Evolutionary conservation across 1,140 invertebrate genomes (phyloP).

Genomic region (Halyomorpha halys): DNA sequence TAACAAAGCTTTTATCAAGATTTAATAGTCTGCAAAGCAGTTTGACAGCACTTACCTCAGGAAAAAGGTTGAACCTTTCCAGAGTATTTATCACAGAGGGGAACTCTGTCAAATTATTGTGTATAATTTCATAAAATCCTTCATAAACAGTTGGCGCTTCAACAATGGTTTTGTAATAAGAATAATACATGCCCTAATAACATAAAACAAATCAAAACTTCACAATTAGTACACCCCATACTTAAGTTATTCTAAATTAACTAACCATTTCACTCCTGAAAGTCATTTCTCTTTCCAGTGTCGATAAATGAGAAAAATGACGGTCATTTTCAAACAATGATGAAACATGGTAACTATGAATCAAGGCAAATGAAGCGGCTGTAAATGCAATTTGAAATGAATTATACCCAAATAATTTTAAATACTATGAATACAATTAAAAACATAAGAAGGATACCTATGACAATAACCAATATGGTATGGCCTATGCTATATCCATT

Average conservation of each 20-base stretch:
- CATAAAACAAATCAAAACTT: conserved; percentile 23
- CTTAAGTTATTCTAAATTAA: conserved; percentile 15
- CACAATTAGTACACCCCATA: background rate
- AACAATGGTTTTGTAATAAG: conserved; percentile 71
- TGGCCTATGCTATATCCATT: background rate
- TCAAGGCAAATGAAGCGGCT: conserved; percentile 35
- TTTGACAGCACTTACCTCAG: conserved; percentile 65
- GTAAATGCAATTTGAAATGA: conserved; percentile 5
- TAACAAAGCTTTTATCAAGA: no score
- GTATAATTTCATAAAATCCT: conserved; percentile 52
- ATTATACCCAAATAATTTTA: background rate
- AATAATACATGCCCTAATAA: conserved; percentile 72
- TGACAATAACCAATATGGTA: background rate
- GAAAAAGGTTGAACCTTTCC: conserved; percentile 69
- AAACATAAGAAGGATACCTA: background rate
- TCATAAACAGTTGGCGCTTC: conserved; percentile 51
- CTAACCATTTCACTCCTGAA: conserved; percentile 69
- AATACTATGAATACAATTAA: background rate
- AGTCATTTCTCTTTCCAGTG: conserved; percentile 69
- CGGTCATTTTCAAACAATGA: conserved; percentile 68
- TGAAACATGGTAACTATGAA: conserved; percentile 55
- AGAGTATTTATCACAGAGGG: conserved; percentile 68
- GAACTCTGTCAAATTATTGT: conserved; percentile 69
- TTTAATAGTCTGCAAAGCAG: no score
- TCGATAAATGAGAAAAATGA: conserved; percentile 72